Evolutionary conservation across 2,113 vertebrate genomes (phyloP).

Genomic region (Albula goreensis): DNA sequence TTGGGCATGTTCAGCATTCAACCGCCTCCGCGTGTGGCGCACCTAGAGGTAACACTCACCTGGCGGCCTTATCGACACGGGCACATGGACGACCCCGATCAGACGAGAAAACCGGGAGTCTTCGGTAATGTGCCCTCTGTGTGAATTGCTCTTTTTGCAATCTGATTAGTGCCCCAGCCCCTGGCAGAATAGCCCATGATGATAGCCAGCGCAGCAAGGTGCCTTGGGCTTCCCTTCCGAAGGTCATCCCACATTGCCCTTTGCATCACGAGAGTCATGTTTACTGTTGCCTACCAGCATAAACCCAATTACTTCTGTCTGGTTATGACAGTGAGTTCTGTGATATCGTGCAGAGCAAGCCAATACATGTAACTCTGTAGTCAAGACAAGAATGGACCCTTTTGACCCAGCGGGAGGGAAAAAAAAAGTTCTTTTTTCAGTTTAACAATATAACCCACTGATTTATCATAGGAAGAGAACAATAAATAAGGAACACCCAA

Average conservation of each 20-base stretch:
- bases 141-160: conserved; percentile 55
- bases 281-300: conserved; percentile 64
- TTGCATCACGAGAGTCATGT: conserved; percentile 60
- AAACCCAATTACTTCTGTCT: conserved; percentile 69
- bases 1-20: conserved; percentile 26
- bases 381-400: conserved; percentile 33
- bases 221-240: conserved; percentile 65
- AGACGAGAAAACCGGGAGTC: conserved; percentile 56
- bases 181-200: conserved; percentile 49
- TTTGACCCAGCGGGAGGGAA: conserved; percentile 53
- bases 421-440: conserved; percentile 52
- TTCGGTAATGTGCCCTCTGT: conserved; percentile 56
- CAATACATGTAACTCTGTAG: conserved; percentile 39
- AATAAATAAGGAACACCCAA: neutral
- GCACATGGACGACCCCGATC: conserved; percentile 64
- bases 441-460: conserved; percentile 42
- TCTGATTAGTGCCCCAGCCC: conserved; percentile 59
- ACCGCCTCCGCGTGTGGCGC: conserved; percentile 24
- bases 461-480: conserved; percentile 49
- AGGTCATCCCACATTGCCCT: conserved; percentile 71
- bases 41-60: conserved; percentile 61
- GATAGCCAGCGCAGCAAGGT: conserved; percentile 53
- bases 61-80: conserved; percentile 67
- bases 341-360: conserved; percentile 45
- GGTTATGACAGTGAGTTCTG: conserved; percentile 48